Conservation (phyloP, 2,113 vertebrate genomes). For the Protobothrops mucrosquamatus region DNA sequence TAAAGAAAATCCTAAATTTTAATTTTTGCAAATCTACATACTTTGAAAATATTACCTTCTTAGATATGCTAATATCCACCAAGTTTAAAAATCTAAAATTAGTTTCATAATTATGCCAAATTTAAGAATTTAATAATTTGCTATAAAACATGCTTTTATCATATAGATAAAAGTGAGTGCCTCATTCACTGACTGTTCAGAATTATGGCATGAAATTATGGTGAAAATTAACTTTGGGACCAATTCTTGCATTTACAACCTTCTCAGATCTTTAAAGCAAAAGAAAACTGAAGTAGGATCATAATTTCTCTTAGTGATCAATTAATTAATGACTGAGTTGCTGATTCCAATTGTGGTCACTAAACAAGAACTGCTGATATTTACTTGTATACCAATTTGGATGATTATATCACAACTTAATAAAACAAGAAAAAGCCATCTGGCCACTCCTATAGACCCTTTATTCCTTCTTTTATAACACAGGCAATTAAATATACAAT, state of each 20-base stretch:
- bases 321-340: neutral
- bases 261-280: neutral
- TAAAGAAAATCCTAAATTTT: constrained; percentile 71
- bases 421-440: neutral
- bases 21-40: neutral
- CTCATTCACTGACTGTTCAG: neutral
- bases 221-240: neutral
- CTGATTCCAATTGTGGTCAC: neutral
- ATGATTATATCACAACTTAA: neutral
- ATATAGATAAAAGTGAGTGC: neutral
- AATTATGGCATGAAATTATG: neutral
- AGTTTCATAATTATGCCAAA: neutral
- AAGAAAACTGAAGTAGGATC: neutral
- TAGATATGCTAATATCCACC: neutral
- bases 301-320: neutral
- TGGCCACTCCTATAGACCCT: neutral
- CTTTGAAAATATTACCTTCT: neutral
- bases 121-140: neutral
- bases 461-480: neutral
- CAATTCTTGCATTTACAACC: neutral
- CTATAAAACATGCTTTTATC: neutral
- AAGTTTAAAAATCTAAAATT: neutral
- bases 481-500: neutral
- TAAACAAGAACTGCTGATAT: neutral
- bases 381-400: neutral